Evolutionary conservation across 2,113 vertebrate species (phyloP).

Genomic region (Tinamus guttatus): DNA sequence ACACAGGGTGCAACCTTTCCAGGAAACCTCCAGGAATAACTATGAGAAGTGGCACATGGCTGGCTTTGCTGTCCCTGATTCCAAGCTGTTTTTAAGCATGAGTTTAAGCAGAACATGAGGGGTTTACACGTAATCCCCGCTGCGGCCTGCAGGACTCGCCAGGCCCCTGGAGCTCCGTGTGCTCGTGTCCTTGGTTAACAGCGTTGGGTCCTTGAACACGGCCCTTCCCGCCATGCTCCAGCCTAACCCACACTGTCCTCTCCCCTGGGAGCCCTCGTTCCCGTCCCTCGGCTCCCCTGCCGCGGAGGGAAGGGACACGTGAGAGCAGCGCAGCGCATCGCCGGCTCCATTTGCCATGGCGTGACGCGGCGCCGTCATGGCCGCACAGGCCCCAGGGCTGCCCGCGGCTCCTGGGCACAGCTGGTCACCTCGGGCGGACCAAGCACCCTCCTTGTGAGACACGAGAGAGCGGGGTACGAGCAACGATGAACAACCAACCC

Average conservation of each 20-base stretch:
- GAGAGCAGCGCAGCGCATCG: not conserved
- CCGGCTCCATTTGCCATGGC: accelerated
- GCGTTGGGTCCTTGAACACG: not conserved
- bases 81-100: not conserved
- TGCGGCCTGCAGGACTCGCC: not conserved
- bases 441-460: conserved; percentile 56
- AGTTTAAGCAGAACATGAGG: not conserved
- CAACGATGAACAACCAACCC: conserved; percentile 11
- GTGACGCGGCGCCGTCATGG: accelerated
- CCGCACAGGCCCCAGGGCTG: not conserved
- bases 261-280: not conserved
- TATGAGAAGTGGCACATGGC: not conserved
- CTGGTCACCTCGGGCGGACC: not conserved
- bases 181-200: not conserved
- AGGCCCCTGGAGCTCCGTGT: not conserved
- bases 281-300: not conserved
- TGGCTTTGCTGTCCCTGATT: conserved; percentile 17
- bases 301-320: not conserved
- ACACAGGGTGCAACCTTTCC: conserved; percentile 1
- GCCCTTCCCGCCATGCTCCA: not conserved
- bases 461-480: conserved; percentile 39
- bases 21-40: conserved; percentile 11
- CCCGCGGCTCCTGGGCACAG: not conserved
- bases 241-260: not conserved
- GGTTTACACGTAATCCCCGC: not conserved